Evolutionary conservation across 2,888 invertebrate genomes (phyloP), one percentile per base, ranked within the genome.

Genomic region (Gryllus longicercus): DNA sequence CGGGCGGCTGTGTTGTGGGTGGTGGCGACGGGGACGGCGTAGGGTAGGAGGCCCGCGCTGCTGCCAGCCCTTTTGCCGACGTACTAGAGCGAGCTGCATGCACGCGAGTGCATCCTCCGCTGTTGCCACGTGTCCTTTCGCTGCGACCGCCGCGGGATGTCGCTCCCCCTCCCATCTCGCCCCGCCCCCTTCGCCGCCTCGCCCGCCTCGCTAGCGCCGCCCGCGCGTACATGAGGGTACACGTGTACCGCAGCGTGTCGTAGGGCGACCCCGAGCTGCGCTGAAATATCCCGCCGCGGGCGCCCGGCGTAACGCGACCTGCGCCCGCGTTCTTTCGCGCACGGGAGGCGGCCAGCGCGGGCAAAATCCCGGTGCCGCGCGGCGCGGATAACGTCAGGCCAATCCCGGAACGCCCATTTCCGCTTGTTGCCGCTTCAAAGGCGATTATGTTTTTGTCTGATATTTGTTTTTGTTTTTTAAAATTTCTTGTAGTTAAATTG

Each of bases 71-170:
- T 63, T 63, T 11, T 63, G 63, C 63, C 63, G 63, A n/a, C 63
- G 63, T 63, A 63, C 63, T 63, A 63, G 16, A 63, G 63, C 63
- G n/a, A 63, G n/a, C 63, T 63, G 63, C 63, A 63, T n/a, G 63
- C 63, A 63, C 63, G 63, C 63, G 63, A 63, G 63, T 63, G 63
- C 63, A 63, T 63, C 63, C 63, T 63, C 63, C 63, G 63, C 63
- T 63, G 63, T 63, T 63, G 63, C 63, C 63, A 63, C 63, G 63
- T 63, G 63, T 63, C 63, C 38, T 38, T 38, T 38, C 38, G 38
- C 38, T 38, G 38, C 38, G 38, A 38, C 38, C 38, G 63, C n/a
- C 63, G 63, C 63, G 63, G n/a, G 63, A 63, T 63, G 63, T 63
- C 63, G 63, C 63, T n/a, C n/a, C 63, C 16, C 63, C 63, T 18